Evolutionary conservation across 2,888 invertebrate species (phyloP), one percentile per base, ranked within the genome.

Genomic region (Laothoe populi): DNA sequence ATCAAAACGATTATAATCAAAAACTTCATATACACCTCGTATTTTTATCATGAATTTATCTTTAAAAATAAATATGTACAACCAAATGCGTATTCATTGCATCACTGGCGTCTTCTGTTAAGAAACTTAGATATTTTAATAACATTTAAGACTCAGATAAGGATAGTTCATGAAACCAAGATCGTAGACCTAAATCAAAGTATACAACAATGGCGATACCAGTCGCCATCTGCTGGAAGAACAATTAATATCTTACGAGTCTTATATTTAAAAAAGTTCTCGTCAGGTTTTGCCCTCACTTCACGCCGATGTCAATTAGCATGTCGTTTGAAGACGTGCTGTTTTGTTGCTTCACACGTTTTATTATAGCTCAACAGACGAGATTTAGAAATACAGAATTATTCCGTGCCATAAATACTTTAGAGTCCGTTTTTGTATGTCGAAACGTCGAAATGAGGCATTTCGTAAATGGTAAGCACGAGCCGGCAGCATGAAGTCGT

Each of bases 321-420:
- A 90, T 90, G 85, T 90, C 86, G 85, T 90, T 90, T 88, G 88
- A 88, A 90, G 90, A 90, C 83, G 81, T 83, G 82, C 79, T 86
- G 81, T 83, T 83, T 78, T 80, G 73, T 76, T 75, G 64, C 77
- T 71, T 71, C 69, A 72, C 72, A 67, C 69, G 67, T 78, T 76
- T 71, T 72, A 70, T 78, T 78, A 75, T 67, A 78, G 69, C 74
- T 67, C 73, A 86, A 75, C 67, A 68, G 63, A 60, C 61, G 63
- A 63, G 66, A 69, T 66, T 63, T 61, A 60, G 61, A 35, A 65
- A 70, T 69, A 67, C 60, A n/a, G 68, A 80, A 80, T 74, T 73
- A 71, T 64, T 69, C 78, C 77, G 66, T 85, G 75, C 23, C 62
- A 53, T 70, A 62, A 61, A 53, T 67, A 76, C 66, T 74, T 80